Conservation (phyloP, 2,113 vertebrate species). For the Cisticola juncidis region DNA sequence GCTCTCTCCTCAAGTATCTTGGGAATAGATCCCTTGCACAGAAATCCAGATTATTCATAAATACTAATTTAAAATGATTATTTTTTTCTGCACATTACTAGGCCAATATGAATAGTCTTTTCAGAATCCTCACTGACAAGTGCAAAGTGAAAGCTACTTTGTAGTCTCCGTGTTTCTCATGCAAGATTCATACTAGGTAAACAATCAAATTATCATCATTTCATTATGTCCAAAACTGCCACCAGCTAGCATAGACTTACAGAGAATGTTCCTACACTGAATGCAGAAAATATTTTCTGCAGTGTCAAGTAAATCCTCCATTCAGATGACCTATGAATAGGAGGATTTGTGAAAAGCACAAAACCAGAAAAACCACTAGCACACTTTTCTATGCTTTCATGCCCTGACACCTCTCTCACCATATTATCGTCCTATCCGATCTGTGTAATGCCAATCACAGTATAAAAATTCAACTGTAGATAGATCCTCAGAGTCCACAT, state of each 20-base stretch:
- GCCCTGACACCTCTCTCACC: constrained; percentile 7
- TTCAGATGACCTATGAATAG: background rate
- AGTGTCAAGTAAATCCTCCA: background rate
- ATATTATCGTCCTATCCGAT: background rate
- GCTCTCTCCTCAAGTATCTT: background rate
- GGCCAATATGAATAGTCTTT: background rate
- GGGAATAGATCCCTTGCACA: background rate
- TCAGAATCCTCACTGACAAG: background rate
- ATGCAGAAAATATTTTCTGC: constrained; percentile 11
- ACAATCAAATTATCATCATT: background rate
- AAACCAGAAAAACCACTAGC: constrained; percentile 13
- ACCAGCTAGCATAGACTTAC: background rate
- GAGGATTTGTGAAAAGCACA: background rate
- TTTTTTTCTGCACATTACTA: background rate
- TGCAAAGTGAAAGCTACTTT: constrained; percentile 3
- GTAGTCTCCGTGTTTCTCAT: background rate
- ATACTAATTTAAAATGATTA: background rate
- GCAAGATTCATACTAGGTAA: constrained; percentile 11
- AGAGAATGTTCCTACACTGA: background rate
- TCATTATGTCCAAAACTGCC: background rate
- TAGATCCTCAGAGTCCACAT: background rate
- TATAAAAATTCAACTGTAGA: background rate
- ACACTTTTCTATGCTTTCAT: background rate
- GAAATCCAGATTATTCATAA: constrained; percentile 2
- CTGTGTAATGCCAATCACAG: constrained; percentile 14